Conservation (phyloP, 2,797 vertebrate species). For the Sus cebifrons region DNA sequence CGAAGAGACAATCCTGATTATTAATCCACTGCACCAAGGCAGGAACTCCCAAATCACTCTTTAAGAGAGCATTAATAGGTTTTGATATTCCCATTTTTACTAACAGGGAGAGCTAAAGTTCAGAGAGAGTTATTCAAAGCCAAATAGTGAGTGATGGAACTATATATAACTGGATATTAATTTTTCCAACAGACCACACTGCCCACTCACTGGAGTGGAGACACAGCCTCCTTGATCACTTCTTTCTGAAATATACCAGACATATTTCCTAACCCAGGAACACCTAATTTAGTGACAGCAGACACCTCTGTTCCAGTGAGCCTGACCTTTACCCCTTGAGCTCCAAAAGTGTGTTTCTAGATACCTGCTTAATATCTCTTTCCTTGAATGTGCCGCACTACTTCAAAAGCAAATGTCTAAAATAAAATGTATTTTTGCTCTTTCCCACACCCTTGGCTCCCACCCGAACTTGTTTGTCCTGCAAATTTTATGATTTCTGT, state of each 20-base stretch:
- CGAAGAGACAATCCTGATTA: too few species aligned
- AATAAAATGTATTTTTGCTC: neutral
- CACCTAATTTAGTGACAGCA: neutral
- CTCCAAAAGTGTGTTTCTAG: neutral
- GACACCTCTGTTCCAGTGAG: neutral
- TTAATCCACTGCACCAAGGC: too few species aligned
- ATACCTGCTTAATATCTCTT: neutral
- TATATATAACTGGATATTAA: neutral
- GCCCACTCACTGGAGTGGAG: neutral
- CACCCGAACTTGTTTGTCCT: neutral
- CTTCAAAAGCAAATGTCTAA: neutral
- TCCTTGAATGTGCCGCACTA: neutral
- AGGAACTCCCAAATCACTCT: too few species aligned
- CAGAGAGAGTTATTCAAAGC: neutral
- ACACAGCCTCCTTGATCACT: neutral
- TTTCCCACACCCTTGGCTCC: neutral
- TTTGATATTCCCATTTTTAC: neutral
- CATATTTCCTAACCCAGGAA: neutral
- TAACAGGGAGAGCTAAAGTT: neutral
- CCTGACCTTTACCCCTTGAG: neutral
- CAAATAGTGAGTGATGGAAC: neutral
- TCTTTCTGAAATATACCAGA: neutral
- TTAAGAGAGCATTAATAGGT: neutral
- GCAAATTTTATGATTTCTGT: conserved; percentile 47
- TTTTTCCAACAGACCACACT: neutral